phyloP scores from a whole-genome alignment of 23 tunicate species.

The Oikopleura vanhoeffeni region DNA sequence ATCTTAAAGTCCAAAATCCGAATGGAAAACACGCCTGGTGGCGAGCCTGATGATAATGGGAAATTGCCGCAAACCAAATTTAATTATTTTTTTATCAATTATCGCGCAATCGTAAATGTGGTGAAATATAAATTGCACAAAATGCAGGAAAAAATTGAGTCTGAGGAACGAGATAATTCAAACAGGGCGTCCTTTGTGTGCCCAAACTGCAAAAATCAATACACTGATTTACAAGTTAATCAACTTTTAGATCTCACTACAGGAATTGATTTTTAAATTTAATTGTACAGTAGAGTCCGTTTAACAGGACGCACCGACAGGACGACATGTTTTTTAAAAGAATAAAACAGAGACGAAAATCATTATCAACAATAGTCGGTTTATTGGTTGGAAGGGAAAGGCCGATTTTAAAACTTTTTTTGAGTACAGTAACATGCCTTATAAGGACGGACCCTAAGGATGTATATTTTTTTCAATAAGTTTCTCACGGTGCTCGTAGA shows the following conservation, averaged over 20 bases:
- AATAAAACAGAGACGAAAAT: too few relatives aligned
- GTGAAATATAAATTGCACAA: neutral
- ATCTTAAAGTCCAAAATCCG: neutral
- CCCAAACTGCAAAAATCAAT: slow-evolving; percentile 63
- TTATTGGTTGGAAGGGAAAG: too few relatives aligned
- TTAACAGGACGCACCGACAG: too few relatives aligned
- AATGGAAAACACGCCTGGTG: neutral
- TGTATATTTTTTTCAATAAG: too few relatives aligned
- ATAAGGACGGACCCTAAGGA: too few relatives aligned
- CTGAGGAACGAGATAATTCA: slow-evolving; percentile 31
- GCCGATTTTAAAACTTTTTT: too few relatives aligned
- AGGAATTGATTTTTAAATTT: slow-evolving; percentile 18
- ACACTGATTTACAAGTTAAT: slow-evolving; percentile 66
- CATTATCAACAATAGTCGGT: too few relatives aligned
- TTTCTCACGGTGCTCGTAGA: too few relatives aligned
- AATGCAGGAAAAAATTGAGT: slow-evolving; percentile 8
- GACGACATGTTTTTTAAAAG: too few relatives aligned
- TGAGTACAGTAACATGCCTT: too few relatives aligned
- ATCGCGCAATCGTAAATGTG: neutral
- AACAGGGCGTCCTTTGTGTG: slow-evolving; percentile 73
- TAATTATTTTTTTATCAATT: neutral
- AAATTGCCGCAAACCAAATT: neutral
- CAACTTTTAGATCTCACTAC: slow-evolving; percentile 42
- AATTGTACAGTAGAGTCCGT: neutral
- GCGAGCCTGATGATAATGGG: slow-evolving; percentile 9